Conservation (phyloP, 2,888 invertebrate genomes). For the Sphaerophoria rueppellii region DNA sequence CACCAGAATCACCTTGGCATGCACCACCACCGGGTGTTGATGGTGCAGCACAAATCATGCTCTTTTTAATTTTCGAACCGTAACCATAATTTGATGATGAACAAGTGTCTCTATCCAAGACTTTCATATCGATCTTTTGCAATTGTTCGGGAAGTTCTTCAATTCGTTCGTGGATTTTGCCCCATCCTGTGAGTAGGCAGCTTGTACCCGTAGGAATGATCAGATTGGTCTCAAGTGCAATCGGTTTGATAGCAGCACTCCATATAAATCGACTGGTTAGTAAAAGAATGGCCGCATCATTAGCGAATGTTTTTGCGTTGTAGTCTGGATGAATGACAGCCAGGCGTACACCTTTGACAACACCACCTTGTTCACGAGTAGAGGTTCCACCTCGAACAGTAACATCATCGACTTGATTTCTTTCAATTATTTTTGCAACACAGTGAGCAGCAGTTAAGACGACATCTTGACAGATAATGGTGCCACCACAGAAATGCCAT, state of each 20-base stretch:
- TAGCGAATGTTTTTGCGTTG: not conserved
- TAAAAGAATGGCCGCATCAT: not conserved
- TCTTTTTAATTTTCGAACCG: not conserved
- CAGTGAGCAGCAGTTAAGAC: slow-evolving; percentile 7
- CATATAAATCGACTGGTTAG: not conserved
- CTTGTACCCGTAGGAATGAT: not conserved
- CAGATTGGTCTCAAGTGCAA: not conserved
- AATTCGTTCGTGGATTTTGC: not conserved
- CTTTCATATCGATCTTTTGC: not conserved
- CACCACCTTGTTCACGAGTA: not conserved
- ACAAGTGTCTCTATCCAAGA: not conserved
- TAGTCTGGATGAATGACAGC: not conserved
- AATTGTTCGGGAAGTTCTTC: not conserved
- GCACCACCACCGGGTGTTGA: not conserved
- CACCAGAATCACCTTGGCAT: slow-evolving; percentile 25
- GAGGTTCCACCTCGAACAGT: not conserved
- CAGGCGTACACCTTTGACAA: not conserved
- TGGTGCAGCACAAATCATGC: slow-evolving; percentile 9
- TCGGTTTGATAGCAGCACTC: not conserved
- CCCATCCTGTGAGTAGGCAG: not conserved
- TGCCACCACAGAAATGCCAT: not conserved
- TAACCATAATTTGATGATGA: not conserved
- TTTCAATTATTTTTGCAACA: not conserved
- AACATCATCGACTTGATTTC: not conserved
- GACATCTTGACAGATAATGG: not conserved